A percentile compares a stretch with the other conserved stretches of the same genome.
phyloP scores from a whole-genome alignment of 2,113 vertebrate species.

The Capricornis sumatraensis region DNA sequence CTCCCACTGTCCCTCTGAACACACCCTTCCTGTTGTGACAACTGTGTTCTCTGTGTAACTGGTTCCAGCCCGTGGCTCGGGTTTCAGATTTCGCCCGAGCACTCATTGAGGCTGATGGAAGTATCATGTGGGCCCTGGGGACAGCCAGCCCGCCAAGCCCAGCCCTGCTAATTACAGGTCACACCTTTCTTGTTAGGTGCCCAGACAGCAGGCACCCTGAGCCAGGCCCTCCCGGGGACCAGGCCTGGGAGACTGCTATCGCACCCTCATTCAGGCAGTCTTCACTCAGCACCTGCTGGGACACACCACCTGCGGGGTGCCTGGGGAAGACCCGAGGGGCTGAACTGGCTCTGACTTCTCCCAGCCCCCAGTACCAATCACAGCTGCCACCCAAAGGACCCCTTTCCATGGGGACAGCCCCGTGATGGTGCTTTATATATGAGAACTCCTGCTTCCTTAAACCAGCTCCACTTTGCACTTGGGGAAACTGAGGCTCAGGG shows the following conservation, averaged over 20 bases:
- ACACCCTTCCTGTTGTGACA: constrained; percentile 48
- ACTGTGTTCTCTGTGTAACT: constrained; percentile 28
- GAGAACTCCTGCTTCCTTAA: not conserved
- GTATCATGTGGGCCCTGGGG: not conserved
- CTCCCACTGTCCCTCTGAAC: not conserved
- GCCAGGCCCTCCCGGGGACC: not conserved
- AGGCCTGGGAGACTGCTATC: not conserved
- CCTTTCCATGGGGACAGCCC: not conserved
- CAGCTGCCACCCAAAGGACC: not conserved
- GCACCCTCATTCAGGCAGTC: fast-evolving
- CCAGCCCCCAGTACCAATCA: not conserved
- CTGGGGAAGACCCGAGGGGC: fast-evolving
- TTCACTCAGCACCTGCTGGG: not conserved
- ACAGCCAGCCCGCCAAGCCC: not conserved
- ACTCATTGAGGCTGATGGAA: not conserved
- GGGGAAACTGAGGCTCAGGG: not conserved
- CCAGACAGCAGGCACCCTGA: not conserved
- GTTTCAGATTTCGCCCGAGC: constrained; percentile 45
- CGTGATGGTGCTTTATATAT: fast-evolving
- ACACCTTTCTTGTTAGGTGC: not conserved
- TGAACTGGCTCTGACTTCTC: not conserved
- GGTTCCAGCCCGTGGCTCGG: not conserved
- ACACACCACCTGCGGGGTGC: too few relatives aligned
- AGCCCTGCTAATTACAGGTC: constrained; percentile 23
- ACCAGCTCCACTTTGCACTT: not conserved